Percentiles rank a stretch among this genome's conserved stretches.
Conservation (phyloP, 2,113 vertebrate genomes). For the Psephotus haematonotus region DNA sequence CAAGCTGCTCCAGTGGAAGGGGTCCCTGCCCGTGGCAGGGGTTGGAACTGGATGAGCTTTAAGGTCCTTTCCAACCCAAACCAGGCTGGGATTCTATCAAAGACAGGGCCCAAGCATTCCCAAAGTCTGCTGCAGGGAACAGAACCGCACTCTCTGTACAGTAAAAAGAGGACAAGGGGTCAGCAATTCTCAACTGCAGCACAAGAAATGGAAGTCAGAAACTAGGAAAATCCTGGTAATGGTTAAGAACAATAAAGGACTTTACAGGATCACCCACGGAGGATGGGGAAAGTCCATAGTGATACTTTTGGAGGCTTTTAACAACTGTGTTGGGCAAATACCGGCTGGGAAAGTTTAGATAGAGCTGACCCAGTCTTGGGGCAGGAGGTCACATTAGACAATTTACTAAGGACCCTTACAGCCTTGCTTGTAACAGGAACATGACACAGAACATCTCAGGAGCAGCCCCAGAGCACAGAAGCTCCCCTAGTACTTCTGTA, state of each 20-base stretch:
- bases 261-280: not conserved
- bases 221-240: not conserved
- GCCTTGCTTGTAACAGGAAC: not conserved
- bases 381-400: not conserved
- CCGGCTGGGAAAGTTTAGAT: conserved; percentile 44
- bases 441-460: not conserved
- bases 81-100: not conserved
- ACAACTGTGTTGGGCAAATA: conserved; percentile 11
- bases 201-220: not conserved
- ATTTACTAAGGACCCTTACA: not conserved
- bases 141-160: not conserved
- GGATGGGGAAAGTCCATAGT: not conserved
- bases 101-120: not conserved
- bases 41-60: not conserved
- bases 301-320: not conserved
- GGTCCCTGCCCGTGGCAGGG: too few relatives aligned
- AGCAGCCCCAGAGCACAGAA: not conserved
- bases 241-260: not conserved
- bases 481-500: not conserved
- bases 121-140: not conserved
- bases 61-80: not conserved
- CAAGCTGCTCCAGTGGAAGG: too few relatives aligned
- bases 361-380: not conserved
- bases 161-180: conserved; percentile 15
- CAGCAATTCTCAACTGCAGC: not conserved